Conservation (phyloP, 2,113 vertebrate genomes). For the Cisticola juncidis region DNA sequence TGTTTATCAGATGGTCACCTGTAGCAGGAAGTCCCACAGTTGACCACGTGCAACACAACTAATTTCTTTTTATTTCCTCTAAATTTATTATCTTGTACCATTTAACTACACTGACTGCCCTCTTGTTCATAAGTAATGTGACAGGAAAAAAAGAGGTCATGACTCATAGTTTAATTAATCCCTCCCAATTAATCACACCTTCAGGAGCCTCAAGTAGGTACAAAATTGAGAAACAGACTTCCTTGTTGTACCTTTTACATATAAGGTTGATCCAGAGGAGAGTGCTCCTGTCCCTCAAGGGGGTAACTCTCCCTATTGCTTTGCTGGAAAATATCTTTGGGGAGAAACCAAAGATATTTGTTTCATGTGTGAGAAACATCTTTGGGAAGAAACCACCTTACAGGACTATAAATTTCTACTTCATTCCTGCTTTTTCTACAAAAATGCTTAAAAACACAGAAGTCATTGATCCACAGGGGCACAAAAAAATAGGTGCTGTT, state of each 20-base stretch:
- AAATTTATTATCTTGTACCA: background rate
- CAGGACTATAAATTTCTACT: background rate
- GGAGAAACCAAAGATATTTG: too few relatives aligned
- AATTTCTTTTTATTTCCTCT: background rate
- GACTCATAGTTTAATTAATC: constrained; percentile 38
- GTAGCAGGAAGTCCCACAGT: background rate
- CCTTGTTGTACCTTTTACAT: background rate
- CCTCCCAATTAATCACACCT: constrained; percentile 24
- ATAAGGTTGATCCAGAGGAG: background rate
- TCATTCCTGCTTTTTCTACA: background rate
- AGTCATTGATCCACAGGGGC: background rate
- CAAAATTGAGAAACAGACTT: background rate
- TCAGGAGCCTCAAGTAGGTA: background rate
- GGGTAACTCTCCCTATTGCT: background rate
- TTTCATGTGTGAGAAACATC: too few relatives aligned
- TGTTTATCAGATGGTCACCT: background rate
- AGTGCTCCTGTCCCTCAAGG: background rate
- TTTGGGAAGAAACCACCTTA: background rate
- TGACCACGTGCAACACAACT: background rate
- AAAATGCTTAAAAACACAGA: background rate
- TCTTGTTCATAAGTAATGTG: background rate
- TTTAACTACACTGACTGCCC: background rate
- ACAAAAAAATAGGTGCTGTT: background rate
- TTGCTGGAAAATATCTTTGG: background rate
- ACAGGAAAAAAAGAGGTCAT: background rate